Evolutionary conservation across 2,888 invertebrate genomes (phyloP).

Genomic region (Lasioglossum vierecki): DNA sequence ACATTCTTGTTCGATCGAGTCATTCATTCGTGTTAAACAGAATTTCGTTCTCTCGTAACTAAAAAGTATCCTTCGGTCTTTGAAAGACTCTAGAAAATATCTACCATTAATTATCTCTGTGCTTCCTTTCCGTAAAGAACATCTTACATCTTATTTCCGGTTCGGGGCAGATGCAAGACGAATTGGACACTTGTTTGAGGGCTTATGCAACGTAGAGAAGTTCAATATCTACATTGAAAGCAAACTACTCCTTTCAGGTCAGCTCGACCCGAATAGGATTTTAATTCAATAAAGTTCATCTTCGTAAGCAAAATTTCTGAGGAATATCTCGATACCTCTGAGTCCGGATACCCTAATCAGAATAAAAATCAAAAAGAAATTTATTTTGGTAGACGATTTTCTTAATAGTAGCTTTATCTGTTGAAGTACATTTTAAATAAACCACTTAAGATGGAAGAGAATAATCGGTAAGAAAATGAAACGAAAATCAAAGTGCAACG

Average conservation of each 20-base stretch:
- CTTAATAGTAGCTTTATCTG: neutral
- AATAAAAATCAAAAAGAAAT: neutral
- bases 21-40: too few relatives aligned
- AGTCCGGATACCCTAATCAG: neutral
- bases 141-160: neutral
- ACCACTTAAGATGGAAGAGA: too few relatives aligned
- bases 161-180: neutral
- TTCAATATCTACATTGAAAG: neutral
- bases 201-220: neutral
- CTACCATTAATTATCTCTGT: neutral
- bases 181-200: neutral
- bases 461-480: neutral
- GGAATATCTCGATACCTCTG: neutral
- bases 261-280: neutral
- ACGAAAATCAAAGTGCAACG: neutral
- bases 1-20: too few relatives aligned
- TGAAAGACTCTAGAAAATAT: neutral
- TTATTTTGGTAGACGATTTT: neutral
- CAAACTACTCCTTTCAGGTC: neutral
- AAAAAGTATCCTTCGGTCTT: neutral
- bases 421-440: too few relatives aligned
- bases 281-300: neutral
- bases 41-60: neutral
- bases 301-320: neutral
- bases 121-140: neutral